Base-by-base conservation (phyloP, 1,140 invertebrate species). In the Drosophila obscura region DNA sequence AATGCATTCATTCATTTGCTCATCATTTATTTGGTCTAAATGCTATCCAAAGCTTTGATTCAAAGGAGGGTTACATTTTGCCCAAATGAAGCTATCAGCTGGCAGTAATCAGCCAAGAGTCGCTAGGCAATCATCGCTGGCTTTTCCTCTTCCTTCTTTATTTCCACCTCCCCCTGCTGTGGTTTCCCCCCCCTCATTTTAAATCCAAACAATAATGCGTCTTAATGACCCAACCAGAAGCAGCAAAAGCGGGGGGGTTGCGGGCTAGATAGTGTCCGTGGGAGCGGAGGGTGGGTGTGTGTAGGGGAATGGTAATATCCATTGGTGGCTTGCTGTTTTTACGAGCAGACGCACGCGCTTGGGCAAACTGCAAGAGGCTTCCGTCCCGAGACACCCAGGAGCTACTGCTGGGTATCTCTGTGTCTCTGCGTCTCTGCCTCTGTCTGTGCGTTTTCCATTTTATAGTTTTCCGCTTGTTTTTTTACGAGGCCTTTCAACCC, bases 401-500 rank as follows among this genome's bases (percentile, higher is more conserved):
- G 43, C 64, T 65, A 65, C 59, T 84, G 78, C 64, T 49, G 48
- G 61, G 65, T 62, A 60, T 61, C 43, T 69, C 59, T 79, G 50
- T 64, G 24, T 65, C 39, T 63, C 53, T 50, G 53, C 51, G 24
- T 65, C 39, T 63, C 53, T 50, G 53, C 51, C 53, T 71, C 51
- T 56, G 57, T 50, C 31, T 60, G 64, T 76, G 64, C 80, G 78
- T 88, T 88, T 85, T 88, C 75, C 79, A 88, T 88, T 88, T 88
- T 88, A 88, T 88, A 88, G 83, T 88, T 88, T 88, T 83, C 76
- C 79, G 79, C 76, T 81, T 82, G 80, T 77, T 50, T 59, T 77
- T 88, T 88, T 88, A 88, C 76, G 83, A 83, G 63, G 66, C 51
- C 67, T 88, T 88, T 79, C 84, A 83, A 88, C 79, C 79, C 83